Base-by-base conservation (phyloP, 2,888 invertebrate species). In the Zeuzera pyrina region DNA sequence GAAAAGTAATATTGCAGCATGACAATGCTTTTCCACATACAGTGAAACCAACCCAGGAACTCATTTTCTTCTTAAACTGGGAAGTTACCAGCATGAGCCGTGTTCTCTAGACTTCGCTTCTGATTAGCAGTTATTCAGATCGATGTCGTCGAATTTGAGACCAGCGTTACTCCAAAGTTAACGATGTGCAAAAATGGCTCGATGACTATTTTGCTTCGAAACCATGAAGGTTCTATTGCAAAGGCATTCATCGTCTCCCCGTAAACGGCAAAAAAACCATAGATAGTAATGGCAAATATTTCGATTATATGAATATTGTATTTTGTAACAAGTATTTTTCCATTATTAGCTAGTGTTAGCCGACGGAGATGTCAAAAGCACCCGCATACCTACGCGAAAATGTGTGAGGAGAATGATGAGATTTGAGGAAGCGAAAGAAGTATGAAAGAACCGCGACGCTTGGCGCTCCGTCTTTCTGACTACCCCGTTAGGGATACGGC, bases 1-100 rank as follows among this genome's bases (percentile, higher is more conserved):
- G 33, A 8, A 7, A 36, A 35, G 38, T 45, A 13, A 35, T 35
- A 5, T 30, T 43, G 31, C 34, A 43, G 19, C 39, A 43, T 32
- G 40, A 42, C 25, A 43, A 39, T 23, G 39, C 37, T 19, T 31
- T 34, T 26, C 23, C n/a, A 31, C 39, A 29, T 32, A 35, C 27
- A 33, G 28, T 22, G 28, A 25, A 23, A 23, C 3, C 23, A 23
- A n/a, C 23, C 23, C 23, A 23, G 23, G 23, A 34, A 34, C 27
- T 15, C 15, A 15, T 33, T 13, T 4, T 29, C 14, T n/a, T 10
- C 7, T 29, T 29, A 23, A 15, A 29, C 14, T 33, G 33, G 33
- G 27, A 33, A 23, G 23, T 29, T 22, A 15, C 6, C 25, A 29
- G 13, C 23, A 33, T 15, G 23, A 15, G 28, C n/a, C n/a, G n/a